Base-by-base conservation (phyloP, 2,888 invertebrate species). In the Platypus cylindrus region DNA sequence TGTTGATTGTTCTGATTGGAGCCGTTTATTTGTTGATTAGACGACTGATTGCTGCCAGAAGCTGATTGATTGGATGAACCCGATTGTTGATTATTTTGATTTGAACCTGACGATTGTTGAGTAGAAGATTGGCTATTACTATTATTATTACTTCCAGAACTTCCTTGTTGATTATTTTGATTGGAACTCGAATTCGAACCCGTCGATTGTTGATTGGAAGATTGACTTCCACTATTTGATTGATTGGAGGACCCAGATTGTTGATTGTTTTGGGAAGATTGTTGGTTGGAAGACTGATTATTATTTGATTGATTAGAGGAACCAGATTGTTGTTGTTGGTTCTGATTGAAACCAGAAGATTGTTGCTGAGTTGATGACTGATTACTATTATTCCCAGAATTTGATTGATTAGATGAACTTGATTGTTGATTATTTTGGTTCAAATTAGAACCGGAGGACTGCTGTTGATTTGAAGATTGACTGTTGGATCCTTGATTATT, bases 341-440 rank as follows among this genome's bases (percentile, higher is more conserved):
- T n/a, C 22, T 45, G 44, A 34, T 31, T 38, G 18, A 32, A 36
- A 17, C 32, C 33, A 34, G 41, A 44, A 15, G 36, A 32, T 26
- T 44, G 40, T 35, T 49, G 45, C 27, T 45, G 47, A 16, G 38
- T 42, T 27, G 33, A 30, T 3, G 37, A 37, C 1, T 39, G 32
- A 20, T 33, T 36, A 20, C 38, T 13, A 16, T 32, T n/a, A 25
- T 32, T 32, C 4, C 14, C 17, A 7, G 17, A 18, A 11, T 23
- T n/a, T 35, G 28, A 13, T 25, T 32, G 29, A 25, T 26, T 17
- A 32, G 17, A 30, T 17, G 16, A 17, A n/a, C 38, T 30, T 15
- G 34, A 33, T 35, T 41, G 37, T 25, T 45, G 45, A 34, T 31
- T 36, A 23, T 34, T 25, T 23, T 38, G 33, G 34, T 32, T 41